Evolutionary conservation across 2,113 vertebrate genomes (phyloP).

Genomic region (Hystrix brachyura): DNA sequence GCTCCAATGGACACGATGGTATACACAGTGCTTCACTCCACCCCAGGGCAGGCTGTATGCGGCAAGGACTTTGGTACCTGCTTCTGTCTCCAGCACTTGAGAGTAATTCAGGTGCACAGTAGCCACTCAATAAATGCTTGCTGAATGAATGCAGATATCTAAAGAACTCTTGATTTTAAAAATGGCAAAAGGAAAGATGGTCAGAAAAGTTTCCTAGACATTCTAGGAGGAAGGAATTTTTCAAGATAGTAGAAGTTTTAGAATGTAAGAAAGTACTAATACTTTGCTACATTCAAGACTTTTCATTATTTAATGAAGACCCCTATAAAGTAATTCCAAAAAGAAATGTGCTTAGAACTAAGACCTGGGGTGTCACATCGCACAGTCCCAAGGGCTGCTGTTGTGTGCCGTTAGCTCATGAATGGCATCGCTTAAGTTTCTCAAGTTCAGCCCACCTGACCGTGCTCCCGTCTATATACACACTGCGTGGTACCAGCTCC

Average conservation of each 20-base stretch:
- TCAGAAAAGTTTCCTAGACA: neutral
- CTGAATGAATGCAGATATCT: neutral
- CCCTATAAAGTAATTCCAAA: neutral
- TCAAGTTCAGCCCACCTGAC: neutral
- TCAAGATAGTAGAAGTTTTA: neutral
- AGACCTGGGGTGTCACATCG: neutral
- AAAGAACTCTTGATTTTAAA: neutral
- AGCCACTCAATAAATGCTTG: neutral
- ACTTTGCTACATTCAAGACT: neutral
- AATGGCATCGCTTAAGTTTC: neutral
- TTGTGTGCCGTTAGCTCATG: neutral
- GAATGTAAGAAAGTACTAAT: neutral
- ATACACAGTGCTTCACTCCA: neutral
- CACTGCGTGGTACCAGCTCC: neutral
- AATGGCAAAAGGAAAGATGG: neutral
- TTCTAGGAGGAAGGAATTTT: constrained; percentile 5
- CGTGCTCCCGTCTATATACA: neutral
- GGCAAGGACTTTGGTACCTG: neutral
- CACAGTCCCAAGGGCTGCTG: neutral
- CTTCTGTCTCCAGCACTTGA: neutral
- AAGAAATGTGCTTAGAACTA: neutral
- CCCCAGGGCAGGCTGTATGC: neutral
- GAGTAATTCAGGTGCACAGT: neutral
- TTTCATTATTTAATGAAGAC: constrained; percentile 32
- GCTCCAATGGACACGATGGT: too few species aligned